Evolutionary conservation across 2,113 vertebrate species (phyloP).

Genomic region (human): GRCh38 chr6:88454001-88454500

Average conservation of each 20-base stretch:
- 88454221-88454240: too few species aligned
- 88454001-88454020: too few species aligned
- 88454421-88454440: background rate
- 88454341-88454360: background rate
- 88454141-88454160: too few species aligned
- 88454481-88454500: background rate
- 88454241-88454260: background rate
- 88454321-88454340: slow-evolving; percentile 6
- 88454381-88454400: slow-evolving; percentile 10
- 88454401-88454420: background rate
- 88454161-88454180: too few species aligned
- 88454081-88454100: too few species aligned
- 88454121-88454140: too few species aligned
- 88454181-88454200: too few species aligned
- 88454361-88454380: background rate
- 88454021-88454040: too few species aligned
- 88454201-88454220: too few species aligned
- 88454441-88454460: background rate
- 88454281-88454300: background rate
- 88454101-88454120: too few species aligned
- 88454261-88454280: background rate
- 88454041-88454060: too few species aligned
- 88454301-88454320: background rate
- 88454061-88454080: too few species aligned
- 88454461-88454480: background rate